Evolutionary conservation across 2,113 vertebrate species (phyloP).

Genomic region (Cyanoderma ruficeps): DNA sequence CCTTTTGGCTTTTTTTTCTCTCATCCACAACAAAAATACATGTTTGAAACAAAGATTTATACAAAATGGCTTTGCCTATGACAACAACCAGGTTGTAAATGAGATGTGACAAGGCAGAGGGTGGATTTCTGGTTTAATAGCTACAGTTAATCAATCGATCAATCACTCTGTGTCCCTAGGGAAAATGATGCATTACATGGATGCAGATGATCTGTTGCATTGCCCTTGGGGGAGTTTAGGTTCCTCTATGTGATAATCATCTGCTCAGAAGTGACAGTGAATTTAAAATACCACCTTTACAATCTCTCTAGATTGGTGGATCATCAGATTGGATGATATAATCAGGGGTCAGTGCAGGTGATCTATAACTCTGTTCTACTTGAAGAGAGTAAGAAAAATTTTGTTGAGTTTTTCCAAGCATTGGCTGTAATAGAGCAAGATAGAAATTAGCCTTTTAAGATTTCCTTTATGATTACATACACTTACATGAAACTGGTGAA

Average conservation of each 20-base stretch:
- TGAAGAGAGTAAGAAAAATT: not conserved
- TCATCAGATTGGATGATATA: not conserved
- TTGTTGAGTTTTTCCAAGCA: not conserved
- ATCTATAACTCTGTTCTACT: not conserved
- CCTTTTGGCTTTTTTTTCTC: not conserved
- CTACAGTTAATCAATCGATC: constrained; percentile 19
- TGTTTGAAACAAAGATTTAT: not conserved
- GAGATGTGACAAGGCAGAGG: constrained; percentile 19
- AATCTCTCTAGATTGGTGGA: not conserved
- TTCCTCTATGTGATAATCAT: not conserved
- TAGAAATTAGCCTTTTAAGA: not conserved
- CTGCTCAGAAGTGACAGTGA: not conserved
- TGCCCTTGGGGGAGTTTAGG: not conserved
- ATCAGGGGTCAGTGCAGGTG: not conserved
- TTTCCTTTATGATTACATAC: not conserved
- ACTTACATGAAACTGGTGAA: not conserved
- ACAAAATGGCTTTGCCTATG: not conserved
- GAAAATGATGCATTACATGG: not conserved
- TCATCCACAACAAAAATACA: not conserved
- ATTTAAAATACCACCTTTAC: not conserved
- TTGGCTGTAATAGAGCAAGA: not conserved
- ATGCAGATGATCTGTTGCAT: not conserved
- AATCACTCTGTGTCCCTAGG: not conserved
- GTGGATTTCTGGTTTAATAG: constrained; percentile 26
- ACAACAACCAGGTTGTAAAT: not conserved